Evolutionary conservation across 2,113 vertebrate species (phyloP), one percentile per base, ranked within the genome.

Genomic region (Tachysurus fulvidraco): DNA sequence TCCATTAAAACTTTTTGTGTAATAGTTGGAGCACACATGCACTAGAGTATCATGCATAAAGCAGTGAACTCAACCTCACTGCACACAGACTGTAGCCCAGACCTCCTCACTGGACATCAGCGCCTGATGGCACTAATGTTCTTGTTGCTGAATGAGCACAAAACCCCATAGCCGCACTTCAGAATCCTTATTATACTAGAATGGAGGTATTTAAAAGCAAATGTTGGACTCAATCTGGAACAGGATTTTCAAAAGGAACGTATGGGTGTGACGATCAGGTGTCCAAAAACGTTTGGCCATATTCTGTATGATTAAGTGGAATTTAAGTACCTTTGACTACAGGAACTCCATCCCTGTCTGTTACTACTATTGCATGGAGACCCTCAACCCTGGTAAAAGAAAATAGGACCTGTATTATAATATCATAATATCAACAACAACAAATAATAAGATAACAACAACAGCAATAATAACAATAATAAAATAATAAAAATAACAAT

Each of bases 301-400:
- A 28, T 5, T 60, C 55, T 41, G 55, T 81, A 25, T 60, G 13
- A 21, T 1, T 5, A 13, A 81, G 30, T 41, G 0, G 6, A 25
- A 17, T 55, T 65, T 25, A 44, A 55, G 89, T 95, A 99, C 98
- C 98, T 98, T 99, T 99, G 90, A 99, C 96, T 81, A 99, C 96
- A 17, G 98, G 98, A 60, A 99, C 98, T 1, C 98, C 98, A 30
- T 99, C 98, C 89, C 98, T 94, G 44, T 99, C 98, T 10, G 97
- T 99, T 81, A 99, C 97, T 1, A 99, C 97, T 23, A 99, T 96
- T 5, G 97, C 98, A 91, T 99, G 98, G 84, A 99, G 97, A 30
- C 97, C 98, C 94, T 99, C 98, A 86, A 99, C 95, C 7, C 98
- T 99, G 88, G 0, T 5, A 57, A 82, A 16, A 52, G 30, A 89